Evolutionary conservation across 2,888 invertebrate genomes (phyloP).

Genomic region (Tetranychus truncatus): DNA sequence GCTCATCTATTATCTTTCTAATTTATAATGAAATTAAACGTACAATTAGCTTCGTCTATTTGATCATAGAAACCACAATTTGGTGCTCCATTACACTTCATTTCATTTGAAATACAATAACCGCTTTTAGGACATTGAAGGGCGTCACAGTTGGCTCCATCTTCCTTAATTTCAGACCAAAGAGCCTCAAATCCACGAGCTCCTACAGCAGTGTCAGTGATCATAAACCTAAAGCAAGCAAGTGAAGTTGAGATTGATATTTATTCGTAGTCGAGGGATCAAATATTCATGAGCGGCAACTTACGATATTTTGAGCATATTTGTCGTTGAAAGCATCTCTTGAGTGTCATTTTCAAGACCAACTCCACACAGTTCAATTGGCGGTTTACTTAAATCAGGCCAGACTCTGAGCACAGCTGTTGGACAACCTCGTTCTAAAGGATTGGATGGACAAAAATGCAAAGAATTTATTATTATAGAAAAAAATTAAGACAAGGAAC

Average conservation of each 20-base stretch:
- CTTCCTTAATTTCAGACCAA: slow-evolving; percentile 66
- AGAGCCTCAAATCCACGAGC: slow-evolving; percentile 78
- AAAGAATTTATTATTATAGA: background rate
- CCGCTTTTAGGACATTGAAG: slow-evolving; percentile 52
- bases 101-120: slow-evolving; percentile 57
- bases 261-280: background rate
- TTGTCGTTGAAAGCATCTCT: slow-evolving; percentile 25
- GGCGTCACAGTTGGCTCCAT: slow-evolving; percentile 39
- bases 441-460: background rate
- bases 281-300: slow-evolving; percentile 9
- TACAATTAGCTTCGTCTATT: slow-evolving; percentile 60
- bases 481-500: slow-evolving; percentile 26
- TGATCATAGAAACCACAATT: slow-evolving; percentile 66
- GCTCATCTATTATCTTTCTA: no score
- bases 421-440: slow-evolving; percentile 51
- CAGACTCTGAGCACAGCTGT: slow-evolving; percentile 75
- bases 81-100: slow-evolving; percentile 55
- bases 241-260: background rate
- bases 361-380: slow-evolving; percentile 66
- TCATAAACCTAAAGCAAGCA: slow-evolving; percentile 45
- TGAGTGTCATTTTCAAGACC: slow-evolving; percentile 34
- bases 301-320: slow-evolving; percentile 27
- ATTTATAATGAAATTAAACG: background rate
- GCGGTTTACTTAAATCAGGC: slow-evolving; percentile 59
- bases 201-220: slow-evolving; percentile 82